These are phyloP conservation scores for Halictus quadricinctus DNA, from an alignment of 2,888 invertebrate species.

Conservation along the genomic window DNA sequence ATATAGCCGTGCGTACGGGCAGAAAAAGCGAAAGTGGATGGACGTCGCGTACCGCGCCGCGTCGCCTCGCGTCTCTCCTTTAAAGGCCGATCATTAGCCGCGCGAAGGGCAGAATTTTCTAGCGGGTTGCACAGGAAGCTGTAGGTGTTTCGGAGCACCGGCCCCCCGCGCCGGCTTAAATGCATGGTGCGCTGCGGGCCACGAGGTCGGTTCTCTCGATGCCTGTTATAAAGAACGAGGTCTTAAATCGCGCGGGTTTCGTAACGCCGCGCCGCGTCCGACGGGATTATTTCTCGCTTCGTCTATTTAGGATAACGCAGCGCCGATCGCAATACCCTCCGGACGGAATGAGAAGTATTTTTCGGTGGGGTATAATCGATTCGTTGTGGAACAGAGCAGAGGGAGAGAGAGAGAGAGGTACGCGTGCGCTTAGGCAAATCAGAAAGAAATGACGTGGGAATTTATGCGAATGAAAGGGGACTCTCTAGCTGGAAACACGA, in stretches of 20 bases:
- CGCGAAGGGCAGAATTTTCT: slow-evolving; percentile 51
- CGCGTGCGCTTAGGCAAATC: slow-evolving; percentile 10
- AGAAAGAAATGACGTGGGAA: slow-evolving; percentile 5
- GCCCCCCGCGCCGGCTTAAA: slow-evolving; percentile 22
- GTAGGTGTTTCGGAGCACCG: slow-evolving; percentile 45
- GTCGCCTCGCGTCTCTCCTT: slow-evolving; percentile 46
- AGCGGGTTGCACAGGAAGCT: slow-evolving; percentile 35
- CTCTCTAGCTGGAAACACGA: slow-evolving; percentile 45
- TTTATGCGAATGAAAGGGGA: slow-evolving; percentile 39
- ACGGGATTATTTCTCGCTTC: slow-evolving; percentile 16
- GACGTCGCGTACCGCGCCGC: slow-evolving; percentile 26
- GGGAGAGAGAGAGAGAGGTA: background rate
- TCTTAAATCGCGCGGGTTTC: slow-evolving; percentile 44
- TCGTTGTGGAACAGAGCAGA: background rate
- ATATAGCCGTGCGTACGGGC: slow-evolving; percentile 71
- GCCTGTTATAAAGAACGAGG: slow-evolving; percentile 43
- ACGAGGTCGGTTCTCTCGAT: slow-evolving; percentile 23
- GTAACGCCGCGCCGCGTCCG: slow-evolving; percentile 18
- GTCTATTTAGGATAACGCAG: slow-evolving; percentile 6
- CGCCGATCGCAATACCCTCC: background rate
- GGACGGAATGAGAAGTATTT: background rate
- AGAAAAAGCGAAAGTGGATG: slow-evolving; percentile 78
- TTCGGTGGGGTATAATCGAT: slow-evolving; percentile 1
- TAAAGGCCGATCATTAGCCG: slow-evolving; percentile 51
- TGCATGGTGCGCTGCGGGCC: slow-evolving; percentile 14